These are phyloP conservation scores for Prunella himalayana DNA, from an alignment of 2,113 vertebrate genomes.

Conservation along the genomic window DNA sequence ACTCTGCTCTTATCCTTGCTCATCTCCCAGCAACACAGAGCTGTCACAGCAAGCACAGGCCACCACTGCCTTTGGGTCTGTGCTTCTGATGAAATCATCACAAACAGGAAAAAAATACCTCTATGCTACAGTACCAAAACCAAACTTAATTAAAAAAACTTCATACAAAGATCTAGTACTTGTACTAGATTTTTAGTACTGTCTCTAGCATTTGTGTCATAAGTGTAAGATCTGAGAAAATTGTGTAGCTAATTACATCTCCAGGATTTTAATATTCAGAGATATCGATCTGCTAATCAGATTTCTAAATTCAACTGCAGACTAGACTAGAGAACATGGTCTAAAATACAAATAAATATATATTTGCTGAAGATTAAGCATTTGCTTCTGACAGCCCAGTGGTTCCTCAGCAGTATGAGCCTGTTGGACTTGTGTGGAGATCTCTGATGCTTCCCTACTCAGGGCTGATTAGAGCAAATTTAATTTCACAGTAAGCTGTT, in stretches of 20 bases:
- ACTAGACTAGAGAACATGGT: neutral
- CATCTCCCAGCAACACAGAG: neutral
- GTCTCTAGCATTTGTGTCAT: neutral
- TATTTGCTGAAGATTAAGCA: neutral
- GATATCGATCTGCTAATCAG: fast-evolving
- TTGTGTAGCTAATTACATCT: neutral
- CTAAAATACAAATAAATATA: neutral
- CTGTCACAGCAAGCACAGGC: neutral
- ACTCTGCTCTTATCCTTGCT: neutral
- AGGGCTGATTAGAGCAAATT: neutral
- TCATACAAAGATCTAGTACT: neutral
- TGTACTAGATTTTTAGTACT: neutral
- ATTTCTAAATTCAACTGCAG: neutral
- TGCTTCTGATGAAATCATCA: neutral
- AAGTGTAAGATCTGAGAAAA: neutral
- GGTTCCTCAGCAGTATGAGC: neutral
- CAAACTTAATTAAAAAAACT: neutral
- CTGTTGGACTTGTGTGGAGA: neutral
- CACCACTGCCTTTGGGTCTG: neutral
- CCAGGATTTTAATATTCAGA: neutral
- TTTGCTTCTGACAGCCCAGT: neutral
- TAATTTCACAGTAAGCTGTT: constrained; percentile 21
- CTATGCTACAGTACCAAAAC: neutral
- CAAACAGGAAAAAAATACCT: neutral
- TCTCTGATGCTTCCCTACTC: neutral